Conservation (phyloP, 2,113 vertebrate species). For the Panurus biarmicus region DNA sequence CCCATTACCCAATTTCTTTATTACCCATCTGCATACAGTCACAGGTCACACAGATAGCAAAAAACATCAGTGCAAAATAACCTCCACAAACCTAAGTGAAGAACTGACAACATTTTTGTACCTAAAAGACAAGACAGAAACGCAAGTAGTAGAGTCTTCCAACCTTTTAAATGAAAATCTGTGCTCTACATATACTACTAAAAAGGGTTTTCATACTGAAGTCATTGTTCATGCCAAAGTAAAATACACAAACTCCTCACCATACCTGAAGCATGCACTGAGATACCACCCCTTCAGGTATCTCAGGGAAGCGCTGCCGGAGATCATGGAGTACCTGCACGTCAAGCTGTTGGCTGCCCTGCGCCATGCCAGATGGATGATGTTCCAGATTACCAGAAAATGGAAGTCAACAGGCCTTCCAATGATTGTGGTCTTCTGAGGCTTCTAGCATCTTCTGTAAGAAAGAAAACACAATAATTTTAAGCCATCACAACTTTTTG, state of each 20-base stretch:
- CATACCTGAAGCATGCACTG: slow-evolving; percentile 96
- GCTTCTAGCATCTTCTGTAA: slow-evolving; percentile 80
- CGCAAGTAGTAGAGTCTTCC: background rate
- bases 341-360: slow-evolving; percentile 89
- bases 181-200: background rate
- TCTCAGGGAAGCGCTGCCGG: slow-evolving; percentile 96
- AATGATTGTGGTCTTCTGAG: slow-evolving; percentile 77
- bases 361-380: slow-evolving; percentile 88
- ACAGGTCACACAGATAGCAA: background rate
- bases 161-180: background rate
- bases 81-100: background rate
- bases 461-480: background rate
- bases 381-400: slow-evolving; percentile 56
- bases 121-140: background rate
- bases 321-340: slow-evolving; percentile 96
- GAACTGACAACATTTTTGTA: background rate
- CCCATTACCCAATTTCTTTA: background rate
- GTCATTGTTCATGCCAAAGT: background rate
- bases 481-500: background rate
- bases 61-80: background rate
- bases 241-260: background rate
- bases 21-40: background rate
- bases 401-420: slow-evolving; percentile 81
- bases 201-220: background rate
- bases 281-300: slow-evolving; percentile 93